Evolutionary conservation across 2,797 vertebrate genomes (phyloP).

Genomic region (Gadopsis bispinosus): DNA sequence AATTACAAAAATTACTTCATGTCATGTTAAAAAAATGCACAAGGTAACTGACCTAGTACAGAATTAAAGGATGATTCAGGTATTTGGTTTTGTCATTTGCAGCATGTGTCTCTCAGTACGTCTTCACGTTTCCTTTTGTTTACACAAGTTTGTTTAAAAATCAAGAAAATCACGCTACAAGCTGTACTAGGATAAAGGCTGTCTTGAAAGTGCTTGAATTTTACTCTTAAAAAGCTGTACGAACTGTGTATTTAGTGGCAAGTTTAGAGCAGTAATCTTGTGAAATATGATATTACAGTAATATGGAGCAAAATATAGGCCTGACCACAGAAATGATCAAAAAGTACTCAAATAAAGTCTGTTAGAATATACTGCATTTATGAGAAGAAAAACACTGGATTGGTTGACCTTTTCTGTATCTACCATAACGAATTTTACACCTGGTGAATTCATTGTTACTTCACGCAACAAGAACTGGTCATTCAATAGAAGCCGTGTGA

Average conservation of each 20-base stretch:
- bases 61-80: background rate
- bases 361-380: background rate
- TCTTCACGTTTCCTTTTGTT: background rate
- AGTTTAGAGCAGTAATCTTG: background rate
- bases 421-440: constrained; percentile 2
- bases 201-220: too few relatives aligned
- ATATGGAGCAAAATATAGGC: background rate
- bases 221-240: too few relatives aligned
- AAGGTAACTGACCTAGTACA: background rate
- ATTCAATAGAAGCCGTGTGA: background rate
- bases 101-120: background rate
- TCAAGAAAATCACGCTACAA: too few relatives aligned
- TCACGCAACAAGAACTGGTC: constrained; percentile 17
- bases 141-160: background rate
- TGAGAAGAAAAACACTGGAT: background rate
- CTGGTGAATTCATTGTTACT: constrained; percentile 32
- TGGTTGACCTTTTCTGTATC: background rate
- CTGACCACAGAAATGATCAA: background rate
- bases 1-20: background rate
- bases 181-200: too few relatives aligned
- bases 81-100: background rate
- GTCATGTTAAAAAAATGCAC: background rate
- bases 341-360: background rate
- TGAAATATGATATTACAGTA: background rate
- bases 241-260: background rate